Conservation (phyloP, 2,113 vertebrate species). For the Amphiprion ocellaris region DNA sequence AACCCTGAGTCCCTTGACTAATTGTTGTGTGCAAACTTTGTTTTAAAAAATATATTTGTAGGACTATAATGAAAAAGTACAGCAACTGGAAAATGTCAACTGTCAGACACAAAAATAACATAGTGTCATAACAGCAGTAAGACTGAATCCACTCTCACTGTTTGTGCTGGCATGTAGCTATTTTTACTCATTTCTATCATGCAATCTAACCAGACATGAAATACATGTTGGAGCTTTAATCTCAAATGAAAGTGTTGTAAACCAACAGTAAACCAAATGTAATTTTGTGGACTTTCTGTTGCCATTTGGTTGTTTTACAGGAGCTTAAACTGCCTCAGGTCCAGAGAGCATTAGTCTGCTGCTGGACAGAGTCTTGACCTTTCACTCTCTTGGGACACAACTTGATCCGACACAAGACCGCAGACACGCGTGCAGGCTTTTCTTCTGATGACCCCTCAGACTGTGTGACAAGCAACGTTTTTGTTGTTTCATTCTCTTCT, state of each 20-base stretch:
- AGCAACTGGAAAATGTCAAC: too few relatives aligned
- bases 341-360: conserved; percentile 13
- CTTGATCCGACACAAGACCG: conserved; percentile 65
- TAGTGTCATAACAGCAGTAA: too few relatives aligned
- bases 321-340: conserved; percentile 25
- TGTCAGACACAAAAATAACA: too few relatives aligned
- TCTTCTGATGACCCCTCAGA: conserved; percentile 9
- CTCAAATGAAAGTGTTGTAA: not conserved
- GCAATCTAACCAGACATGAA: not conserved
- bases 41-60: too few relatives aligned
- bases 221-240: not conserved
- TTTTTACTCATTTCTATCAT: too few relatives aligned
- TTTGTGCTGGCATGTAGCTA: too few relatives aligned
- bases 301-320: not conserved
- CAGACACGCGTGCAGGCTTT: conserved; percentile 39
- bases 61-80: too few relatives aligned
- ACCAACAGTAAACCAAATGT: conserved; percentile 3
- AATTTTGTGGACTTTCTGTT: not conserved
- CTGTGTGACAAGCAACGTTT: not conserved
- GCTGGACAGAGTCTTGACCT: conserved; percentile 68
- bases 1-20: too few relatives aligned
- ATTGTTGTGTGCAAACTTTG: too few relatives aligned
- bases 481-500: not conserved
- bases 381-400: conserved; percentile 54
- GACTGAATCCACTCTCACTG: too few relatives aligned